These are phyloP conservation scores for Neolamprologus toae DNA, from an alignment of 2,113 vertebrate genomes.

Conservation along the genomic window DNA sequence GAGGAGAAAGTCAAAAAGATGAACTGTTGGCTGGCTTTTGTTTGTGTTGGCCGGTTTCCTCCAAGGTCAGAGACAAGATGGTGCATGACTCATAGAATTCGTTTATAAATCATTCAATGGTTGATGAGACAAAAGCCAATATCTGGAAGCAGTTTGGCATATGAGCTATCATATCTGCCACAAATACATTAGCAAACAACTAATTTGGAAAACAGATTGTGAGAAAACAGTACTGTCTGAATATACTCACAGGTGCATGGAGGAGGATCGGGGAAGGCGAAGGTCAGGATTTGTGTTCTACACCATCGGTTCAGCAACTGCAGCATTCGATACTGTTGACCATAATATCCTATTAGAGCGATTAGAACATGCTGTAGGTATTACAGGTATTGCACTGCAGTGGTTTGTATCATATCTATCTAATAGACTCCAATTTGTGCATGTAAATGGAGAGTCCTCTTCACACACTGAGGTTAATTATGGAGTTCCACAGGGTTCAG, in stretches of 20 bases:
- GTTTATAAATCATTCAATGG: constrained; percentile 30
- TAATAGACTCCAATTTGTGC: too few species aligned
- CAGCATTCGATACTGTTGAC: too few species aligned
- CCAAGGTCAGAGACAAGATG: constrained; percentile 11
- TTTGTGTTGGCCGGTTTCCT: neutral
- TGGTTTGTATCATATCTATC: too few species aligned
- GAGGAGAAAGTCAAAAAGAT: neutral
- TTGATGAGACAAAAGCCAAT: neutral
- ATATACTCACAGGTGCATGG: neutral
- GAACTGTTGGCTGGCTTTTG: neutral
- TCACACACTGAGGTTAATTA: too few species aligned
- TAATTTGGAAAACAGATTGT: neutral
- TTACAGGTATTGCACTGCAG: too few species aligned
- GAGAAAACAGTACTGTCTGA: neutral
- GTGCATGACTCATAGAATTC: constrained; percentile 10
- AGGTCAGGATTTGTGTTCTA: neutral
- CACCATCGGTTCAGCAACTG: too few species aligned
- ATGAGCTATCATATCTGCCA: neutral
- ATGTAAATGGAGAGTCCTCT: too few species aligned
- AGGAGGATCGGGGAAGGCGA: neutral
- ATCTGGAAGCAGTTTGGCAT: neutral
- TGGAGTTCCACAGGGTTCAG: too few species aligned
- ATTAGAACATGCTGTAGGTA: too few species aligned
- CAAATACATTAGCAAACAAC: neutral
- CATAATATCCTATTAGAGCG: too few species aligned